Percentiles rank a stretch among this genome's conserved stretches.
These are phyloP conservation scores for Virgularia gustaviana DNA, from an alignment of 92 coral and sea anemone genomes.

Conservation along the genomic window DNA sequence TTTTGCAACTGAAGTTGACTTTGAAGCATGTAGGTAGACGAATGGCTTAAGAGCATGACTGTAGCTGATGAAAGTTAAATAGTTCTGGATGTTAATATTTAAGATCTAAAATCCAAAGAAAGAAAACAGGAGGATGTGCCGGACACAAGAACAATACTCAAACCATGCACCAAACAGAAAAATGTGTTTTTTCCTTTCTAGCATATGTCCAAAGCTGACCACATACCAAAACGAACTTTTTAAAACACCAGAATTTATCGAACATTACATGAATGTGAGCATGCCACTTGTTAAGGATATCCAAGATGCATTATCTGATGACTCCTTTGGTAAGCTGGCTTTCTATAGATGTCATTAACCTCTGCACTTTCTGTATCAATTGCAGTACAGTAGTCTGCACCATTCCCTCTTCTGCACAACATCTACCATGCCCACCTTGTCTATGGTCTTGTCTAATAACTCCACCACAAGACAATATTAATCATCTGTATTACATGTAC, in stretches of 20 bases:
- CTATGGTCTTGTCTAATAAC: not conserved
- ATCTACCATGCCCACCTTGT: not conserved
- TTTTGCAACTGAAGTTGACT: too few species aligned
- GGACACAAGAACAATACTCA: too few species aligned
- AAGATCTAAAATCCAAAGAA: too few species aligned
- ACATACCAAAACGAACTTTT: constrained; percentile 66
- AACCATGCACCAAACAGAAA: too few species aligned
- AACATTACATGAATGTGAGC: constrained; percentile 59
- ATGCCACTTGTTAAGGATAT: constrained; percentile 47
- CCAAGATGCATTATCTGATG: constrained; percentile 13
- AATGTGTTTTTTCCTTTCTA: constrained; percentile 19
- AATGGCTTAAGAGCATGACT: too few species aligned
- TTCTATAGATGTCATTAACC: not conserved
- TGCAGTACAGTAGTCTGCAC: not conserved
- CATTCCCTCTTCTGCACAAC: not conserved
- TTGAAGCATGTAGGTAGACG: too few species aligned
- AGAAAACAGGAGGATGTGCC: too few species aligned
- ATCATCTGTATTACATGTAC: not conserved
- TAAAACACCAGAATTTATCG: constrained; percentile 47
- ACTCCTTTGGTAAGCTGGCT: constrained; percentile 51
- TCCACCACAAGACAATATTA: not conserved
- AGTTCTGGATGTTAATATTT: too few species aligned
- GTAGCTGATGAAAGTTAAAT: too few species aligned
- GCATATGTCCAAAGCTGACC: constrained; percentile 76
- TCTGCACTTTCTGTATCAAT: not conserved